Base-by-base conservation (phyloP, 2,113 vertebrate genomes). In the Xiphorhynchus elegans region DNA sequence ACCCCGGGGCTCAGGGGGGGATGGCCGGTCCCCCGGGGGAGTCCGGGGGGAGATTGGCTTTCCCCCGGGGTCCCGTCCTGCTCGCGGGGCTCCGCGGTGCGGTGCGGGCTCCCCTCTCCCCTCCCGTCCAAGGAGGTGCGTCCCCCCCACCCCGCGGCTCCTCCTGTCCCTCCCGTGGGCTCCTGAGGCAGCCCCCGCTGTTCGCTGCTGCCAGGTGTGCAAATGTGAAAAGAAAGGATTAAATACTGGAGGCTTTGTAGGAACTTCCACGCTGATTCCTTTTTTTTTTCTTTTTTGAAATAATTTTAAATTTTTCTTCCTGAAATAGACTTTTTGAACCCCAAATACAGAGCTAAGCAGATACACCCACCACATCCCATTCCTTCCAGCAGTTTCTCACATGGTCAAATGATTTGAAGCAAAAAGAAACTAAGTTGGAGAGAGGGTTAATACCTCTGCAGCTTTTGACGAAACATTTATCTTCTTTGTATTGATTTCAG, bases 401-500 rank as follows among this genome's bases (percentile, higher is more conserved):
- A 40, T 56, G 56, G 89, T 59, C 24, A 84, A 92, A 84, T 73
- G 17, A 69, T 87, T 84, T 72, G 52, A 91, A 75, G 72, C 17
- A 39, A 35, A 84, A 90, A 83, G 40, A 91, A 95, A 86, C 79
- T 56, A 88, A 90, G 60, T 74, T 87, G 73, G 81, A 73, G 95
- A 87, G 89, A 82, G 89, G 95, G 83, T 96, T 96, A 94, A 95
- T 95, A 55, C 47, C 55, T 90, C 80, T 83, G 87, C 94, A 93
- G 86, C 86, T 95, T 93, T 94, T 88, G 93, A 92, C 94, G 80
- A 90, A 97, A 90, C 96, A 92, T 98, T 96, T 96, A 95, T 97
- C 96, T 95, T 96, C 94, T 95, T 97, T 96, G 80, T 97, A 98
- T 98, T 96, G 97, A 98, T 98, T 97, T 93, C 96, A 91, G 96